These are phyloP conservation scores for Dendrolimus kikuchii DNA, from an alignment of 1,140 invertebrate genomes.

Conservation along the genomic window DNA sequence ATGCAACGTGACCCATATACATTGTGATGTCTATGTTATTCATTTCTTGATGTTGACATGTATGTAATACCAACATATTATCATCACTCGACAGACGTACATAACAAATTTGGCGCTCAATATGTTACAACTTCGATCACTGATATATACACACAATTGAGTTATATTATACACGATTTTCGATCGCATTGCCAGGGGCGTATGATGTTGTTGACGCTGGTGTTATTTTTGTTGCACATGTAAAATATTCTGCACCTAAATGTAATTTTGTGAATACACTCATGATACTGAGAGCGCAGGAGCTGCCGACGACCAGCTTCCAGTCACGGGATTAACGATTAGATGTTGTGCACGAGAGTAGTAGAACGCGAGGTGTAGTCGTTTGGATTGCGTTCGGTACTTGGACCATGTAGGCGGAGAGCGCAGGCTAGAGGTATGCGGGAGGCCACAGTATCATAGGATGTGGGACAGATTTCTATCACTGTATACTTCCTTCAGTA, in stretches of 20 bases:
- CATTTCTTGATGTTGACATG: constrained; percentile 23
- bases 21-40: constrained; percentile 10
- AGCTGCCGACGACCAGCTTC: constrained; percentile 62
- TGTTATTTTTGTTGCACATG: constrained; percentile 48
- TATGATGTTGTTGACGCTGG: constrained; percentile 53
- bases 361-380: constrained; percentile 7
- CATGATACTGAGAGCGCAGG: constrained; percentile 34
- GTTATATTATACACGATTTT: constrained; percentile 6
- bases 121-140: constrained; percentile 54
- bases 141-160: constrained; percentile 17
- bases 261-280: constrained; percentile 22
- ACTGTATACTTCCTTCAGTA: constrained; percentile 11
- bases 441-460: constrained; percentile 27
- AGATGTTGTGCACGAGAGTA: constrained; percentile 44
- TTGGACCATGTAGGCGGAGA: constrained; percentile 39
- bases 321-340: constrained; percentile 32
- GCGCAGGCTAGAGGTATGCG: constrained; percentile 39
- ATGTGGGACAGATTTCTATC: constrained; percentile 32
- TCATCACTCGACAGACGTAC: constrained; percentile 10
- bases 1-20: constrained; percentile 35
- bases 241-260: constrained; percentile 53
- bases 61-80: constrained; percentile 19
- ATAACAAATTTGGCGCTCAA: constrained; percentile 38
- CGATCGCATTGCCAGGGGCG: constrained; percentile 30
- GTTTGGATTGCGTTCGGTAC: constrained; percentile 9